Evolutionary conservation across 35 echinoderm and acorn worm genomes (phyloP).

Genomic region (Stichopus chloronotus): DNA sequence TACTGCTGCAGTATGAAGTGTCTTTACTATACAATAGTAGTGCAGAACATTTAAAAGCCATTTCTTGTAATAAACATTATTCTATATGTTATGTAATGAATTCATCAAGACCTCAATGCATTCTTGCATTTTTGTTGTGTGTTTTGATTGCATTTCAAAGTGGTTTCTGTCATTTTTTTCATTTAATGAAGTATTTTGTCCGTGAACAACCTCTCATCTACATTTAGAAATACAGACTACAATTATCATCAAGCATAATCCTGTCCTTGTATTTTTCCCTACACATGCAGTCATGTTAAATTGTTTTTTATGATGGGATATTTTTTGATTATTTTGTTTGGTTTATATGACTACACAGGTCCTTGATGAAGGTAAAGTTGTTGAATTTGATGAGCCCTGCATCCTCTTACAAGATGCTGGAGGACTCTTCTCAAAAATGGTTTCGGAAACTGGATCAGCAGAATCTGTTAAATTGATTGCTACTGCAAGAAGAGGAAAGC

Average conservation of each 20-base stretch:
- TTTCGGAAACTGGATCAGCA: slow-evolving; percentile 67
- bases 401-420: slow-evolving; percentile 77
- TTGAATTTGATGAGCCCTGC: slow-evolving; percentile 92
- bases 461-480: slow-evolving; percentile 67
- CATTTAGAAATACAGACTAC: too few species aligned
- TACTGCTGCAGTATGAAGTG: too few species aligned
- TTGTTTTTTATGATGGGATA: background rate
- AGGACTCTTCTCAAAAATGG: slow-evolving; percentile 68
- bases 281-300: background rate
- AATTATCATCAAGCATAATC: background rate
- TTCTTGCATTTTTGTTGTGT: too few species aligned
- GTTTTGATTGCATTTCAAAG: too few species aligned
- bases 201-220: too few species aligned
- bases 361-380: slow-evolving; percentile 72
- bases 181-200: too few species aligned
- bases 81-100: too few species aligned
- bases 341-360: slow-evolving; percentile 52
- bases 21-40: too few species aligned
- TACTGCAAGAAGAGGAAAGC: slow-evolving; percentile 46
- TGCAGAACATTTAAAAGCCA: too few species aligned
- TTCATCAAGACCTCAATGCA: too few species aligned
- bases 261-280: background rate
- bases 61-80: too few species aligned
- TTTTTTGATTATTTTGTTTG: background rate
- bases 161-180: too few species aligned